Conservation (phyloP, 1,140 invertebrate genomes). For the Anoplophora glabripennis region DNA sequence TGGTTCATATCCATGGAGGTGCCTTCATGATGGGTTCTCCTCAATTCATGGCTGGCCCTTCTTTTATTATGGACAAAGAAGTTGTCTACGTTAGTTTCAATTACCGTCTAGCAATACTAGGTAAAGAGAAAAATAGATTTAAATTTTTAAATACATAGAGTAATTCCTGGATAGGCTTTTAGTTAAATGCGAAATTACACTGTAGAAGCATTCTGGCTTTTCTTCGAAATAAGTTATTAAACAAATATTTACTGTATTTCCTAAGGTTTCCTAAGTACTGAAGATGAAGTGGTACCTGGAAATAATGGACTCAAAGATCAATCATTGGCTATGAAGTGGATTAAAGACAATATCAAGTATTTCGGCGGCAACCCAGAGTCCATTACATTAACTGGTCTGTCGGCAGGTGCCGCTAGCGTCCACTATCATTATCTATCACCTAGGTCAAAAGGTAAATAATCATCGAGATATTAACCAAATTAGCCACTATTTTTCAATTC, state of each 20-base stretch:
- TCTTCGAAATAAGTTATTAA: no score
- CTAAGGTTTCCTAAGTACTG: constrained; percentile 59
- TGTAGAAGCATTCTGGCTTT: no score
- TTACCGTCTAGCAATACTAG: no score
- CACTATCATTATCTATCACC: constrained; percentile 62
- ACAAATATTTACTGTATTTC: no score
- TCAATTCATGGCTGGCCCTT: constrained; percentile 52
- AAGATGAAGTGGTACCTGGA: constrained; percentile 54
- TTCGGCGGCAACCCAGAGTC: constrained; percentile 56
- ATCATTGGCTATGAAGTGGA: constrained; percentile 58
- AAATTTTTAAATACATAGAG: no score
- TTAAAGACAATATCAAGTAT: constrained; percentile 55
- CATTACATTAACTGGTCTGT: constrained; percentile 54
- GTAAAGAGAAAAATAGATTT: no score
- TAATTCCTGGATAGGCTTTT: no score
- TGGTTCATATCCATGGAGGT: constrained; percentile 60
- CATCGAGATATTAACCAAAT: no score
- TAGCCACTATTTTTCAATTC: no score
- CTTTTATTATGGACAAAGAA: constrained; percentile 58
- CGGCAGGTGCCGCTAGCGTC: constrained; percentile 56
- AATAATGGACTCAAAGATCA: constrained; percentile 66
- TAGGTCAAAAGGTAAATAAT: constrained; percentile 50
- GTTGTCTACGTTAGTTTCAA: constrained; percentile 62
- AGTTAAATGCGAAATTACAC: no score
- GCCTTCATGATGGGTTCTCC: constrained; percentile 56